phyloP scores from a whole-genome alignment of 1,140 invertebrate species.

The Camponotus pennsylvanicus region DNA sequence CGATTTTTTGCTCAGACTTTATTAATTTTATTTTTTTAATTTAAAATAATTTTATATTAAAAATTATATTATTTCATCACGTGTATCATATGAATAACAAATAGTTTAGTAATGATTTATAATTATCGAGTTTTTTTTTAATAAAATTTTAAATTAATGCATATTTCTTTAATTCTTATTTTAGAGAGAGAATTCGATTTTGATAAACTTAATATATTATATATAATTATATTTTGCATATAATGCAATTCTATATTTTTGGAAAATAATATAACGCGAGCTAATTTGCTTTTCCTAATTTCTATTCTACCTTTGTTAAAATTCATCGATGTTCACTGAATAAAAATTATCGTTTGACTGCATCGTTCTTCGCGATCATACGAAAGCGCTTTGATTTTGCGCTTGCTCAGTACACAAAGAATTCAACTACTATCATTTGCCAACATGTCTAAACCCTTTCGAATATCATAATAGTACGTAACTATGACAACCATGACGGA shows the following conservation, averaged over 20 bases:
- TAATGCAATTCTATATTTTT: background rate
- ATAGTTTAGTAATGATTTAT: too few relatives aligned
- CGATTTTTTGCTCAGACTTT: too few relatives aligned
- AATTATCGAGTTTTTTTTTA: too few relatives aligned
- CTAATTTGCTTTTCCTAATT: background rate
- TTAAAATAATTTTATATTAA: too few relatives aligned
- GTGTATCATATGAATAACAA: too few relatives aligned
- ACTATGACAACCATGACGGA: background rate
- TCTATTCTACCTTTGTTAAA: conserved; percentile 27
- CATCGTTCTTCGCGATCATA: background rate
- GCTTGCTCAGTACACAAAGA: conserved; percentile 15
- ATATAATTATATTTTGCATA: background rate
- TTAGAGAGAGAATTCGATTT: background rate
- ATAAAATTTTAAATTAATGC: too few relatives aligned
- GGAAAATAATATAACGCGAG: background rate
- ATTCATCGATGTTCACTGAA: conserved; percentile 26
- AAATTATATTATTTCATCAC: too few relatives aligned
- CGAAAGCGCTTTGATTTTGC: conserved; percentile 10
- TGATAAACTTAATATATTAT: background rate
- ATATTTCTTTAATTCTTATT: too few relatives aligned
- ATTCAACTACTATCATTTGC: conserved; percentile 10
- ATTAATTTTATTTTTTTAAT: too few relatives aligned
- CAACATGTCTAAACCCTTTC: conserved; percentile 14
- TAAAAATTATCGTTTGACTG: conserved; percentile 26
- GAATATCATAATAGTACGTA: background rate